A percentile compares a stretch with the other conserved stretches of the same genome.
phyloP scores from a whole-genome alignment of 2,797 vertebrate species.

The Gymnothorax reevesii region DNA sequence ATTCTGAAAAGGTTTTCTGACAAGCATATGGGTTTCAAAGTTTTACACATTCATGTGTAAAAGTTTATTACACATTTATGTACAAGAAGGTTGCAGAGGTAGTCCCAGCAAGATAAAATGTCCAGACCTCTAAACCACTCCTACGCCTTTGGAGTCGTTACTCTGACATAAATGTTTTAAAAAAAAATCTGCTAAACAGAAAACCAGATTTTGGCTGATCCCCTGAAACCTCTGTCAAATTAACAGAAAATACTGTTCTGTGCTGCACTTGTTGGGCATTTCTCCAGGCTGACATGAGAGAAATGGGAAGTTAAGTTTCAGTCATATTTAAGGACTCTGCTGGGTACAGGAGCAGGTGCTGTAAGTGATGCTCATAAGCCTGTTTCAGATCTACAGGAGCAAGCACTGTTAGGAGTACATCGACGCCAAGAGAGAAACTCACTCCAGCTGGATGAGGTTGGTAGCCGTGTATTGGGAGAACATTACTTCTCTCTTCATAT shows the following conservation, averaged over 20 bases:
- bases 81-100: neutral
- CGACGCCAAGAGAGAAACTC: conserved; percentile 32
- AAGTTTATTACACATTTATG: neutral
- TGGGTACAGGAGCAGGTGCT: neutral
- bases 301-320: neutral
- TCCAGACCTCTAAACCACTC: too few relatives aligned
- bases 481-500: neutral
- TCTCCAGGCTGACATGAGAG: neutral
- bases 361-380: neutral
- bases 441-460: conserved; percentile 71
- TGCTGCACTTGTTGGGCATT: too few relatives aligned
- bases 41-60: too few relatives aligned
- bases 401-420: conserved; percentile 56
- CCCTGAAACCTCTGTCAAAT: too few relatives aligned
- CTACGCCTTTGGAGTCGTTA: neutral
- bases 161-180: too few relatives aligned
- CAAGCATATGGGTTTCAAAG: too few relatives aligned
- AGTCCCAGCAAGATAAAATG: too few relatives aligned
- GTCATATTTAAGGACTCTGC: neutral
- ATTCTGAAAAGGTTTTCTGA: too few relatives aligned
- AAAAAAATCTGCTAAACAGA: neutral
- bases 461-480: neutral
- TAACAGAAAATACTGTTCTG: too few relatives aligned
- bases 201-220: too few relatives aligned
- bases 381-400: conserved; percentile 58